phyloP scores from a whole-genome alignment of 2,888 invertebrate species.

The Phorcus lineatus region DNA sequence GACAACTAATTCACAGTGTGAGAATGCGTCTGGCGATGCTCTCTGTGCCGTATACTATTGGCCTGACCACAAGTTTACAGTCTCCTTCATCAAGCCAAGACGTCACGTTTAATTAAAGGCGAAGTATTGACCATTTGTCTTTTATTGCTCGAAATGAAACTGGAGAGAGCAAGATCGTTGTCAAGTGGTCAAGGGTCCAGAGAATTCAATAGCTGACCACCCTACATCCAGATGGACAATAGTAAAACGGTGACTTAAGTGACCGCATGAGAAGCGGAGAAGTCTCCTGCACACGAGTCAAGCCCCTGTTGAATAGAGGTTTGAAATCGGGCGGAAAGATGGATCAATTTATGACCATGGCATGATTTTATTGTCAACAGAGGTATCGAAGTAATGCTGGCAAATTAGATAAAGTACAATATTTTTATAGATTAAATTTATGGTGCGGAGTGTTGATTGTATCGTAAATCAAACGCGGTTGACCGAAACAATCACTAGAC shows the following conservation, averaged over 20 bases:
- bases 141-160: conserved; percentile 18
- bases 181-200: not conserved
- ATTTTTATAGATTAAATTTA: conserved; percentile 23
- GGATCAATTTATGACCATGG: conserved; percentile 21
- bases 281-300: not conserved
- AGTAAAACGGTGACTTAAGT: conserved; percentile 11
- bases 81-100: not conserved
- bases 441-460: conserved; percentile 9
- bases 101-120: conserved; percentile 18
- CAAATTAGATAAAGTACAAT: conserved; percentile 24
- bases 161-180: not conserved
- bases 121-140: not conserved
- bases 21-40: no score
- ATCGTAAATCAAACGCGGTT: conserved; percentile 16
- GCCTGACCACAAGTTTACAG: not conserved
- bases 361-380: conserved; percentile 18
- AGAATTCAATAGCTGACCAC: conserved; percentile 16
- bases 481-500: conserved; percentile 1
- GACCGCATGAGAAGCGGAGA: conserved; percentile 3
- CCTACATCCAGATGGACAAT: conserved; percentile 5
- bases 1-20: no score
- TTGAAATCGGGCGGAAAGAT: conserved; percentile 21
- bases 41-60: not conserved
- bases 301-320: not conserved
- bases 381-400: conserved; percentile 19